Percentiles rank a stretch among this genome's conserved stretches.
Evolutionary conservation across 2,113 vertebrate genomes (phyloP).

Genomic region (Bubalus kerabau): DNA sequence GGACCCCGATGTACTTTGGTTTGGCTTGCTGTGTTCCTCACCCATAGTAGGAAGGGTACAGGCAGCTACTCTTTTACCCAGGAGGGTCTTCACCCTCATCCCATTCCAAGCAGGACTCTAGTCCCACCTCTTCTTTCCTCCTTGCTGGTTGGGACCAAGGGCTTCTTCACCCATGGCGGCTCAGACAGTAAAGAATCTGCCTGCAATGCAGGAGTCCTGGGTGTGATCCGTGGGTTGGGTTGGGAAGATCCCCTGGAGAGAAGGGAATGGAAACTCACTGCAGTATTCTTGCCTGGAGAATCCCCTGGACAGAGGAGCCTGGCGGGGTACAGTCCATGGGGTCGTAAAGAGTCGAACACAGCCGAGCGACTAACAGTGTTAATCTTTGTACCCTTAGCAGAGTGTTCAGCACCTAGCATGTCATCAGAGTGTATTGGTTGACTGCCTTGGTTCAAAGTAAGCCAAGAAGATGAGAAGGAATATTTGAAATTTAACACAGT

Average conservation of each 20-base stretch:
- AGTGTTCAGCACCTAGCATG: background rate
- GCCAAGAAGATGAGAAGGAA: background rate
- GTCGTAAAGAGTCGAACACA: background rate
- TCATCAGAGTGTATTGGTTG: background rate
- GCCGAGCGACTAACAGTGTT: fast-evolving
- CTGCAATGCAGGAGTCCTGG: background rate
- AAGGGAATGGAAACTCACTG: background rate
- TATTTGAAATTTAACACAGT: background rate
- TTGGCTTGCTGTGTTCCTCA: background rate
- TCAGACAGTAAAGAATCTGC: background rate
- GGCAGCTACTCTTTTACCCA: background rate
- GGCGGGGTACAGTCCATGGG: background rate
- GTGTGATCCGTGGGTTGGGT: background rate
- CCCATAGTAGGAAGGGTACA: background rate
- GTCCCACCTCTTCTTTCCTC: background rate
- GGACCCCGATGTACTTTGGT: background rate
- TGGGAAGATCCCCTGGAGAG: background rate
- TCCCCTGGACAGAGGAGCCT: background rate
- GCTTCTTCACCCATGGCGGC: background rate
- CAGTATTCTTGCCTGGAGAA: background rate
- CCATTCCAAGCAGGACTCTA: background rate
- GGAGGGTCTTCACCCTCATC: background rate
- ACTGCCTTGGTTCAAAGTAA: background rate
- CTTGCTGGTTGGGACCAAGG: background rate
- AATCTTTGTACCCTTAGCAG: background rate